Evolutionary conservation across 1,140 invertebrate genomes (phyloP), one percentile per base, ranked within the genome.

Genomic region (Luehdorfia chinensis): DNA sequence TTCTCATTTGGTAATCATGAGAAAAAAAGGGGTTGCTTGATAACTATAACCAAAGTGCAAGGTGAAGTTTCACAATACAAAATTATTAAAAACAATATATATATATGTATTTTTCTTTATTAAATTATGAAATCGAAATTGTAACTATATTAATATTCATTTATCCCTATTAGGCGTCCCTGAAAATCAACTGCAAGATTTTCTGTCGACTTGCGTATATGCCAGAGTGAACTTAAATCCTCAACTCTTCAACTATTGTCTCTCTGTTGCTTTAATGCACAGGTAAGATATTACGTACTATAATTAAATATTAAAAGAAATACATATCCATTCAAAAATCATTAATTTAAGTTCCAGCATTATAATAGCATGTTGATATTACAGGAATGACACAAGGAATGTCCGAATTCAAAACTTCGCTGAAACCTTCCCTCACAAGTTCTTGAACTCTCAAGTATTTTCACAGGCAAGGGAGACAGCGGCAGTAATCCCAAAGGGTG

Each of bases 201-300:
- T 93, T 34, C 60, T 92, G 14, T 91, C 92, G 0, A 87, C 92
- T 4, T 90, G 91, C 12, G 90, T 91, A 2, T 94, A 90, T 51
- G 89, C 90, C 15, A 87, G 93, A 11, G 92, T 92, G 62, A 90
- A 92, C 25, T 62, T 94, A 1, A 95, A 95, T 70, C 90, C 93
- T 0, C 91, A 93, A 56, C 73, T 95, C 52, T 95, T 94, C 79
- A 92, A 93, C 68, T 95, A 95, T 64, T 91, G 91, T 4, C 79
- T 92, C 1, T 93, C 93, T 0, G 93, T 95, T 8, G 93, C 93
- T 0, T 71, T 95, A 13, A 76, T 94, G 48, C 93, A 95, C 87
- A 80, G 81, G 70, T 89, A 69, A 53, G n/a, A n/a, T n/a, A n/a
- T n/a, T n/a, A n/a, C n/a, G n/a, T n/a, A 32, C 18, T 33, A 27